These are phyloP conservation scores for Fissipunctia ypsillon DNA, from an alignment of 2,888 invertebrate species.

Conservation along the genomic window DNA sequence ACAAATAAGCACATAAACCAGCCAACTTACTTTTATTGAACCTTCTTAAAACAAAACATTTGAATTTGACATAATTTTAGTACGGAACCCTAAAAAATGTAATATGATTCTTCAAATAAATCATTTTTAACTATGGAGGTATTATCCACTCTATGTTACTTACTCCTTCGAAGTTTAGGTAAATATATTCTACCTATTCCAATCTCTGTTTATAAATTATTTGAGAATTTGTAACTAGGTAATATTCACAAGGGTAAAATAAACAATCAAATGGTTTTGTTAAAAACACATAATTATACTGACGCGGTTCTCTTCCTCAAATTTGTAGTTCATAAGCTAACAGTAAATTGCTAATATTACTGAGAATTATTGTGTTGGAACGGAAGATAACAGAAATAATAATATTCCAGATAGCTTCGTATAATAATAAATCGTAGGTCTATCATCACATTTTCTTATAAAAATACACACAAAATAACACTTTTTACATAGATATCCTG, in stretches of 20 bases:
- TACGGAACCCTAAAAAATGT: no score
- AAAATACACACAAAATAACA: background rate
- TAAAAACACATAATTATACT: constrained; percentile 9
- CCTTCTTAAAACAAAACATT: no score
- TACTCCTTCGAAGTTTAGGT: no score
- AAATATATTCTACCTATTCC: no score
- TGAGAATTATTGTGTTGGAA: background rate
- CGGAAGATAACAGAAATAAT: background rate
- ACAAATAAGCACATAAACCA: no score
- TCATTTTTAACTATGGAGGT: no score
- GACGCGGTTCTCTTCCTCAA: background rate
- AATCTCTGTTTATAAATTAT: no score
- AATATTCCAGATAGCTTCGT: background rate
- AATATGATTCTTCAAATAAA: no score
- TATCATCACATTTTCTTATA: no score
- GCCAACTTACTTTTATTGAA: no score
- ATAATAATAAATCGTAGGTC: background rate
- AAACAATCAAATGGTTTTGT: background rate
- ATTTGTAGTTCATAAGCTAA: constrained; percentile 14
- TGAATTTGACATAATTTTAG: no score
- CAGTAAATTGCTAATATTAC: background rate
- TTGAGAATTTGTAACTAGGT: background rate
- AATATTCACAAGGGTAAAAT: background rate
- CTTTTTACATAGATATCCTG: background rate
- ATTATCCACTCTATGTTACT: no score